Evolutionary conservation across 1,140 invertebrate genomes (phyloP).

Genomic region (Pissodes strobi): DNA sequence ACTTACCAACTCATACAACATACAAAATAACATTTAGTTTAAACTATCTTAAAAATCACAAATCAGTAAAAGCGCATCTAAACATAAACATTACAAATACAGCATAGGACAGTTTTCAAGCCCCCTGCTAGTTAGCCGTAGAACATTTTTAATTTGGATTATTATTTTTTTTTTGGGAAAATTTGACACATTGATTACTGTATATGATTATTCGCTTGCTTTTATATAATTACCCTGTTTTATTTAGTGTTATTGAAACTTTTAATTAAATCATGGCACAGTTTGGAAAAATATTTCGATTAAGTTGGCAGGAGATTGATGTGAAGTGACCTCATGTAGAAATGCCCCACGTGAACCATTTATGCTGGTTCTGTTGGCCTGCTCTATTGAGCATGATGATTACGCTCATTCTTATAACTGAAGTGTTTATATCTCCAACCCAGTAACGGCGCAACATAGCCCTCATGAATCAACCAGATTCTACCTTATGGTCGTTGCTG

Average conservation of each 20-base stretch:
- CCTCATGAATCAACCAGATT: too few species aligned
- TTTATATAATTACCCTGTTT: conserved; percentile 33
- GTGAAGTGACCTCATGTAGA: too few species aligned
- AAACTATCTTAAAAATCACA: not conserved
- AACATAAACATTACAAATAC: conserved; percentile 4
- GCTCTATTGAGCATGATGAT: too few species aligned
- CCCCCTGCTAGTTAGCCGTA: not conserved
- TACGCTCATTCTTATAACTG: too few species aligned
- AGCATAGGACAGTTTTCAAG: not conserved
- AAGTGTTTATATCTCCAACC: too few species aligned
- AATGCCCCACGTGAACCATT: too few species aligned
- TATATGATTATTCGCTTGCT: conserved; percentile 22
- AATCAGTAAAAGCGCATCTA: conserved; percentile 2
- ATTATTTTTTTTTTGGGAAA: conserved; percentile 11
- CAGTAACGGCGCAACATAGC: too few species aligned
- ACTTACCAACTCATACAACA: not conserved
- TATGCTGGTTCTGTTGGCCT: too few species aligned
- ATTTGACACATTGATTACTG: conserved; percentile 24
- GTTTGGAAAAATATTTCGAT: not conserved
- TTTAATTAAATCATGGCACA: conserved; percentile 29
- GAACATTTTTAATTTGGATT: not conserved
- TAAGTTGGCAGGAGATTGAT: too few species aligned
- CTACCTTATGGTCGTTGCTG: too few species aligned
- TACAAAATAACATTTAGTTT: not conserved
- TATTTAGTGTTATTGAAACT: conserved; percentile 26